Base-by-base conservation (phyloP, 2,888 invertebrate genomes). In the Caenorhabditis japonica region DNA sequence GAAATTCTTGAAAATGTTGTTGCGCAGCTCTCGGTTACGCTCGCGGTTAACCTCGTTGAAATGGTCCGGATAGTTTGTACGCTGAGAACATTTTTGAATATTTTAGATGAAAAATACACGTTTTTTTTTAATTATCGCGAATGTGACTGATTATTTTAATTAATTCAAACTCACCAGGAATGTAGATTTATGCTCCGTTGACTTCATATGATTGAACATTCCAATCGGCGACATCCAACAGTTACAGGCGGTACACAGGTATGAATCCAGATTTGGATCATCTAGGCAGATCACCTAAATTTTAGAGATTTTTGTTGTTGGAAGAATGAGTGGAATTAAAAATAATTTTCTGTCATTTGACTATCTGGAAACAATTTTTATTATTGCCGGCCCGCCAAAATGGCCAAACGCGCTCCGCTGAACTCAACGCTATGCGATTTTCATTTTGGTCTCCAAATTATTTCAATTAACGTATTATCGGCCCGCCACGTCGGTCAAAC, bases 211-310 rank as follows among this genome's bases (percentile, higher is more conserved):
- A 1, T 56, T 30, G n/a, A 60, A 4, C 73, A 75, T 70, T 44
- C 59, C 70, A n/a, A 15, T 27, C 19, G 77, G 64, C 39, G 73
- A 53, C 5, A 51, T 23, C 77, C 75, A 75, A 25, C 34, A 33
- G 15, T 41, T 41, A 49, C 77, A 77, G 34, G 70, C 39, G 3
- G 70, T 70, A 25, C 77, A 77, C 27, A 70, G 30, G 41, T 75
- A 70, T 36, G 71, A 61, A 36, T 75, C 75, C 19, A 70, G 58
- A 0, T 33, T n/a, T 0, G 61, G 41, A 38, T 69, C 62, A 44
- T 77, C 75, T 23, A 70, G 7, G 36, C 77, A 77, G n/a, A 77
- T 47, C 12, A 77, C 73, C 70, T 77, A 38, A 17, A 30, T 30
- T n/a, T 23, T 19, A 41, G n/a, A 3, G 21, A 41, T 19, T 7